Evolutionary conservation across 1,140 invertebrate genomes (phyloP).

Genomic region (Drosophila littoralis): DNA sequence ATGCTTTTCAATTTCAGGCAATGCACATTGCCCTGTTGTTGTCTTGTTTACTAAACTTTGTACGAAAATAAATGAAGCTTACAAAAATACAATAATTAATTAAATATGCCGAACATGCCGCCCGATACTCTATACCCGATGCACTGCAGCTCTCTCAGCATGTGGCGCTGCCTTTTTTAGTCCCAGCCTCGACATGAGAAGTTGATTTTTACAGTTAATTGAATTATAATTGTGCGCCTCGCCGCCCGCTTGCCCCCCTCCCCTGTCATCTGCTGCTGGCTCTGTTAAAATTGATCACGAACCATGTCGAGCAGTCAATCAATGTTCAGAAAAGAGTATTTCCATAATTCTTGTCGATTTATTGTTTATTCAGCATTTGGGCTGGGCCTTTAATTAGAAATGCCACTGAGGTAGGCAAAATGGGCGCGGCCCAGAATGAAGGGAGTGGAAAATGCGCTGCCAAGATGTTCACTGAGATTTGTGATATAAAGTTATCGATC

Average conservation of each 20-base stretch:
- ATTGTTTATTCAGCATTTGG: constrained; percentile 25
- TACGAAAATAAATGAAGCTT: too few species aligned
- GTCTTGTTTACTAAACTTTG: constrained; percentile 56
- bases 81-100: constrained; percentile 67
- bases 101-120: constrained; percentile 72
- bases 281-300: constrained; percentile 57
- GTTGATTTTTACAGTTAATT: constrained; percentile 65
- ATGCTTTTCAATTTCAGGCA: constrained; percentile 22
- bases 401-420: constrained; percentile 39
- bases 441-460: constrained; percentile 8
- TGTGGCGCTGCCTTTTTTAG: constrained; percentile 49
- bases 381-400: constrained; percentile 47
- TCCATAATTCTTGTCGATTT: constrained; percentile 52
- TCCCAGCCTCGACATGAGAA: constrained; percentile 12
- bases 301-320: constrained; percentile 77
- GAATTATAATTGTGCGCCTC: constrained; percentile 72
- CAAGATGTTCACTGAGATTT: not conserved
- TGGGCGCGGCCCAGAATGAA: constrained; percentile 17
- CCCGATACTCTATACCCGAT: constrained; percentile 18
- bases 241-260: not conserved
- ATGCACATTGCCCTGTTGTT: constrained; percentile 16
- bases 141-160: constrained; percentile 39
- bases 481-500: not conserved
- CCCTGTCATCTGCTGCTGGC: constrained; percentile 4
- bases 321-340: constrained; percentile 53